These are phyloP conservation scores for Pygathrix nemaeus DNA, from an alignment of 2,113 vertebrate species.

Conservation along the genomic window DNA sequence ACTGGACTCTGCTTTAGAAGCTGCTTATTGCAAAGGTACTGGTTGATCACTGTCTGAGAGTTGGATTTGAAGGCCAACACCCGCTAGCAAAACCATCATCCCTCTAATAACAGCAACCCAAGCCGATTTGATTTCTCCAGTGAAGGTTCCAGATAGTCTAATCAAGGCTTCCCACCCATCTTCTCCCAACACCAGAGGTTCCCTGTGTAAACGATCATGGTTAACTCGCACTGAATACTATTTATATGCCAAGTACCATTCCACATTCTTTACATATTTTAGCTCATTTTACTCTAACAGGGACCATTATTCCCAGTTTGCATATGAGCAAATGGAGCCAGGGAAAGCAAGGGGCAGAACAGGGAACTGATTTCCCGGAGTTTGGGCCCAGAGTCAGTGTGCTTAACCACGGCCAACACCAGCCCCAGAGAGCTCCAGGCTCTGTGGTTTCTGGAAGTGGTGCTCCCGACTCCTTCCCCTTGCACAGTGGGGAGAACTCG, in stretches of 20 bases:
- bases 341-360: background rate
- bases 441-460: background rate
- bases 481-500: background rate
- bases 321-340: background rate
- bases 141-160: too few relatives aligned
- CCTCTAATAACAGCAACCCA: background rate
- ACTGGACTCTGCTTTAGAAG: background rate
- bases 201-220: background rate
- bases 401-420: rapidly evolving
- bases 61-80: background rate
- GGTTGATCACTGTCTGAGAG: background rate
- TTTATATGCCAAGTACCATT: background rate
- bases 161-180: background rate
- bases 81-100: background rate
- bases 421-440: background rate
- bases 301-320: background rate
- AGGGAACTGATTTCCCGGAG: background rate
- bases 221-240: background rate
- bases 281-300: background rate
- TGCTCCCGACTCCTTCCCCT: background rate
- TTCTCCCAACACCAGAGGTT: background rate
- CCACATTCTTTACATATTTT: background rate
- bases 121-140: background rate
- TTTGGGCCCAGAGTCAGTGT: background rate
- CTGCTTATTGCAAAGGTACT: background rate